phyloP scores from a whole-genome alignment of 2,113 vertebrate species.

The Epinephelus fuscoguttatus region DNA sequence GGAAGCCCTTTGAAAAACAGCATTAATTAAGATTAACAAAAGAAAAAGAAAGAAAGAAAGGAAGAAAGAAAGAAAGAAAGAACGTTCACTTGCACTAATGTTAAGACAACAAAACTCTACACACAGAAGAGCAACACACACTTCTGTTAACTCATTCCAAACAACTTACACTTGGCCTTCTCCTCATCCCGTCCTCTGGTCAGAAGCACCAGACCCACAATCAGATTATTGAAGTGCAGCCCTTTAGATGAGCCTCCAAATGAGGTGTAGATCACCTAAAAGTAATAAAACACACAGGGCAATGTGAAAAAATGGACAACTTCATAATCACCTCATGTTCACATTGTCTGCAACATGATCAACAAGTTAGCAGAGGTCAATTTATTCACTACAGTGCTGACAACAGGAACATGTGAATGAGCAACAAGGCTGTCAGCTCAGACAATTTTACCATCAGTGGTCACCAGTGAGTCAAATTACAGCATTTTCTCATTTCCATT shows the following conservation, averaged over 20 bases:
- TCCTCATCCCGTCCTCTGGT: slow-evolving; percentile 97
- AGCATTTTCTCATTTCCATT: neutral
- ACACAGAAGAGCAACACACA: neutral
- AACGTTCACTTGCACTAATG: no score
- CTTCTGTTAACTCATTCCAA: neutral
- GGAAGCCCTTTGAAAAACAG: no score
- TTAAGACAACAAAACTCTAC: neutral
- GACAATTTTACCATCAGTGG: neutral
- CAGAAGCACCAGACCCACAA: slow-evolving; percentile 96
- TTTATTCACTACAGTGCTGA: neutral
- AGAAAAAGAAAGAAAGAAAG: no score
- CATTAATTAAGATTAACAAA: no score
- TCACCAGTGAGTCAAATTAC: neutral
- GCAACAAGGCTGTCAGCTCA: neutral
- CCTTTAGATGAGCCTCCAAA: slow-evolving; percentile 98
- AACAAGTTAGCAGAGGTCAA: neutral
- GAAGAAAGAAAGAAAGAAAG: no score
- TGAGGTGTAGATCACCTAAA: slow-evolving; percentile 96
- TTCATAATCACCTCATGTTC: neutral
- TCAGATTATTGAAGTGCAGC: slow-evolving; percentile 97
- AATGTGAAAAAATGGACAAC: neutral
- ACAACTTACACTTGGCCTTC: slow-evolving; percentile 96
- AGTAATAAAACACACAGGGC: slow-evolving; percentile 14
- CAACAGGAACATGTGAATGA: neutral
- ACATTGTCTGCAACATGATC: neutral